Evolutionary conservation across 2,888 invertebrate genomes (phyloP).

Genomic region (Hirtodrosophila trivittata): DNA sequence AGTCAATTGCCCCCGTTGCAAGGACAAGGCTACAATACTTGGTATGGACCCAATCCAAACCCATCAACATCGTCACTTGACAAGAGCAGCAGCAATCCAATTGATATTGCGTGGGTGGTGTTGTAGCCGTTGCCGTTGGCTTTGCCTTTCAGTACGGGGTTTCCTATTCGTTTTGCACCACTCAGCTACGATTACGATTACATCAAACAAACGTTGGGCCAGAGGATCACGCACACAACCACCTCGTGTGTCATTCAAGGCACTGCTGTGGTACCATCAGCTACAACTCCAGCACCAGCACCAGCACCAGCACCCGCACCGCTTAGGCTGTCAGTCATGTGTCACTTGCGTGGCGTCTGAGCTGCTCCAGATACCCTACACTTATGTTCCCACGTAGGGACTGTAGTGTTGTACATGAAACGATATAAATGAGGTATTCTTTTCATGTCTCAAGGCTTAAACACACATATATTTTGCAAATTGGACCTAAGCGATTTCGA

Average conservation of each 20-base stretch:
- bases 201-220: conserved; percentile 60
- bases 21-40: conserved; percentile 50
- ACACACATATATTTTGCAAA: too few species aligned
- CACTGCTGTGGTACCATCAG: conserved; percentile 1
- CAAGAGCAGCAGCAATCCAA: conserved; percentile 37
- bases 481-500: too few species aligned
- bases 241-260: conserved; percentile 50
- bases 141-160: conserved; percentile 12
- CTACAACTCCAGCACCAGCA: conserved; percentile 14
- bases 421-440: too few species aligned
- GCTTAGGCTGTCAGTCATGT: conserved; percentile 60
- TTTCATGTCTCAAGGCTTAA: too few species aligned
- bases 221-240: conserved; percentile 48
- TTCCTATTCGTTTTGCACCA: conserved; percentile 37
- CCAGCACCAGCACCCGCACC: conserved; percentile 19
- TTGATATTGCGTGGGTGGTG: conserved; percentile 43
- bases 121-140: conserved; percentile 25
- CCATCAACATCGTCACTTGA: conserved; percentile 39
- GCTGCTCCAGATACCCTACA: neutral
- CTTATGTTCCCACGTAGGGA: too few species aligned
- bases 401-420: too few species aligned
- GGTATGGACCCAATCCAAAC: conserved; percentile 21
- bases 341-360: conserved; percentile 45
- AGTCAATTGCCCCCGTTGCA: conserved; percentile 60
- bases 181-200: conserved; percentile 57